These are phyloP conservation scores for Enteromius trimaculatus DNA, from an alignment of 2,797 vertebrate species.

Conservation along the genomic window DNA sequence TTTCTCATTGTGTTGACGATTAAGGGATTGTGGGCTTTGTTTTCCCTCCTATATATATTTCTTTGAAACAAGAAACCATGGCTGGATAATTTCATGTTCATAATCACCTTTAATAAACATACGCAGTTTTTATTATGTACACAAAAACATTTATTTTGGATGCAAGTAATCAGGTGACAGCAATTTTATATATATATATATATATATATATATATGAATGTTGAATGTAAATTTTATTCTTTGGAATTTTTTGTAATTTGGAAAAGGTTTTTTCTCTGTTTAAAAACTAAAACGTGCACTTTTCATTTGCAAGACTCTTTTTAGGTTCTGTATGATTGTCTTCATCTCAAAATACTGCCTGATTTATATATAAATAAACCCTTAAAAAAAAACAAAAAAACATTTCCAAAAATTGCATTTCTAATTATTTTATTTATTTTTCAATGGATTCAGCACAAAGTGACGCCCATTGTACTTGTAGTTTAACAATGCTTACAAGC, in stretches of 20 bases:
- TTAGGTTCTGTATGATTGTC: background rate
- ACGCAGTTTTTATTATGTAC: no score
- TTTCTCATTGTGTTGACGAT: no score
- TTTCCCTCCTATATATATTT: no score
- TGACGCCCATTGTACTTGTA: background rate
- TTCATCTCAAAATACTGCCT: background rate
- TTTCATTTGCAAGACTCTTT: background rate
- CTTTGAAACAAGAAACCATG: no score
- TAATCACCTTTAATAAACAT: no score
- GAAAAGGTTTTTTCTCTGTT: no score
- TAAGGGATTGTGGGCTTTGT: no score
- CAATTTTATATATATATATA: background rate
- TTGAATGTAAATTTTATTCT: background rate
- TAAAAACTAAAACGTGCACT: background rate
- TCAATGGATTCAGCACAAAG: background rate
- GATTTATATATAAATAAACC: background rate
- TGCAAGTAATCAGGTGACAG: no score
- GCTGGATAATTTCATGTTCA: no score
- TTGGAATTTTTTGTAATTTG: background rate
- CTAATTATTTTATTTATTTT: no score
- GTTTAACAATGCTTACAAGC: background rate
- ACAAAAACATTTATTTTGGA: no score
- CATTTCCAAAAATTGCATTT: background rate
- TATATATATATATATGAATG: no score
- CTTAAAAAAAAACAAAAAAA: background rate